Base-by-base conservation (phyloP, 2,797 vertebrate genomes). In the Microcaecilia unicolor region DNA sequence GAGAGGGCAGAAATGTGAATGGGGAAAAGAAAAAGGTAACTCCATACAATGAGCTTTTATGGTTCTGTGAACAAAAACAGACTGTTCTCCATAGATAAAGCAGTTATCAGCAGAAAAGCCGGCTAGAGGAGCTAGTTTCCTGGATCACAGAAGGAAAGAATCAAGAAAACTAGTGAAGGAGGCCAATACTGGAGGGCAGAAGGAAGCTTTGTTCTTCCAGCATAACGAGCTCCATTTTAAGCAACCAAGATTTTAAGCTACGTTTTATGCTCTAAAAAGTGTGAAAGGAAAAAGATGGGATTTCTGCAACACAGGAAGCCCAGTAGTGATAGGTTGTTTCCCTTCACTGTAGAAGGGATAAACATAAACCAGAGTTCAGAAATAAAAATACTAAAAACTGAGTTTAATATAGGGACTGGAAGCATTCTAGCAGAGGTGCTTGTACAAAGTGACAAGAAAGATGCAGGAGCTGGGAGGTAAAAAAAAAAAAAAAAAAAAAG, bases 191-290 rank as follows among this genome's bases (percentile, higher is more conserved):
- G 25, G 20, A 37, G 40, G 34, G 38, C 44, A 40, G 48, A 58
- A 54, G 22, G 31, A 36, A 25, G 18, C 34, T 70, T 79, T 73
- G 63, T 73, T 34, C 47, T 4, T 48, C 25, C 42, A 51, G 31
- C 17, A 11, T 30, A 40, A 58, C 58, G 17, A 48, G 64, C 50
- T 41, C 52, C 64, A 56, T 70, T 55, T 3, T 15, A 49, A 7
- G 55, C 63, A 72, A 54, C 64, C 54, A 68, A 48, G 57, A 72
- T 76, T 72, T 76, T 62, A 59, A 57, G 44, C 48, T 62, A 38
- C 52, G 75, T 83, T 84, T 81, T 74, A 84, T 77, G 76, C 81
- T 83, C 81, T 82, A 71, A 84, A 85, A 84, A 84, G 51, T 74
- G 70, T 76, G 65, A 82, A 83, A 80, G 58, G 66, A 44, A 61